Conservation (phyloP, 2,113 vertebrate genomes). For the Phycodurus eques region DNA sequence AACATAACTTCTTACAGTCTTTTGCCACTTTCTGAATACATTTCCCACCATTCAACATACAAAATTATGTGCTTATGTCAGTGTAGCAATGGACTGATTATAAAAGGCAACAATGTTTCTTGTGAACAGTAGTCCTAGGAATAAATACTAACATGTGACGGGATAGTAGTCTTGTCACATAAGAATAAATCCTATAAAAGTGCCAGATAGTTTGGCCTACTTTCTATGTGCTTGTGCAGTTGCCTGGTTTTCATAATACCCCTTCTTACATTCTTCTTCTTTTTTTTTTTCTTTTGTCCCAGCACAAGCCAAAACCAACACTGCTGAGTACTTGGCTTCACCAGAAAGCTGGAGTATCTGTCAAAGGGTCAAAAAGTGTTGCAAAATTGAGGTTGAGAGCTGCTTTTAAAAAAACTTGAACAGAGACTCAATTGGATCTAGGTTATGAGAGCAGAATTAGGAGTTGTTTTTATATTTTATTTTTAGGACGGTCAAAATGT, state of each 20-base stretch:
- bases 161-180: neutral
- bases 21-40: neutral
- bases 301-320: constrained; percentile 68
- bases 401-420: constrained; percentile 27
- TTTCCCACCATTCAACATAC: neutral
- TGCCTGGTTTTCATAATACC: constrained; percentile 15
- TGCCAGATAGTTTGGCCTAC: constrained; percentile 27
- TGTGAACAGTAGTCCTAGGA: neutral
- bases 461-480: constrained; percentile 39
- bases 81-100: neutral
- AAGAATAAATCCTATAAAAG: constrained; percentile 34
- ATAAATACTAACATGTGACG: neutral
- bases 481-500: constrained; percentile 35
- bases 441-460: constrained; percentile 40
- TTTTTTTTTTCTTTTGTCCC: constrained; percentile 33
- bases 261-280: constrained; percentile 24
- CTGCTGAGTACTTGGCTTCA: constrained; percentile 61
- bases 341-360: constrained; percentile 58
- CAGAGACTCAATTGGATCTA: constrained; percentile 38
- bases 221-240: constrained; percentile 32
- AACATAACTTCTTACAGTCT: neutral
- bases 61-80: neutral
- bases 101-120: neutral
- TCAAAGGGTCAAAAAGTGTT: constrained; percentile 48
- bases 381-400: constrained; percentile 31